Evolutionary conservation across 1,140 invertebrate genomes (phyloP).

Genomic region (Lordiphosa collinella): DNA sequence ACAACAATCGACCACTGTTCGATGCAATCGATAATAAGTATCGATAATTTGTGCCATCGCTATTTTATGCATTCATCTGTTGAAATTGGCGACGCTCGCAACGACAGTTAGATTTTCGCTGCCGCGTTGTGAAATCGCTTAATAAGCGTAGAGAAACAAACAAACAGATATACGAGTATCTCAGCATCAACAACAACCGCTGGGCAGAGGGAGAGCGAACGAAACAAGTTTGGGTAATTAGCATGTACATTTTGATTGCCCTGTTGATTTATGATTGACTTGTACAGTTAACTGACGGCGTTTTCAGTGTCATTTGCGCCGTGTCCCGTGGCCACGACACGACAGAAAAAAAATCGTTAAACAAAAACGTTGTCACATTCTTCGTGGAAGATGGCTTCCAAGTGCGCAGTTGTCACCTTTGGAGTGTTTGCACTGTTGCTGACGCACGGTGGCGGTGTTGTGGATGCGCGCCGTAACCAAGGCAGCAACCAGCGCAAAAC

Average conservation of each 20-base stretch:
- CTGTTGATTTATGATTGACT: slow-evolving; percentile 27
- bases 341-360: slow-evolving; percentile 47
- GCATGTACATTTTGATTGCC: slow-evolving; percentile 6
- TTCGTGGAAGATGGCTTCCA: slow-evolving; percentile 17
- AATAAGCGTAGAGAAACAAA: not conserved
- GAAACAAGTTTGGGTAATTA: slow-evolving; percentile 11
- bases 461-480: slow-evolving; percentile 60
- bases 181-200: not conserved
- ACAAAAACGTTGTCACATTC: too few relatives aligned
- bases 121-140: not conserved
- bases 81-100: too few relatives aligned
- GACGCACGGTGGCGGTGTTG: slow-evolving; percentile 47
- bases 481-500: slow-evolving; percentile 56
- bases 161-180: not conserved
- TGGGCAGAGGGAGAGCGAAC: not conserved
- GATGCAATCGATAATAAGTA: too few relatives aligned
- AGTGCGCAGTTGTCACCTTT: slow-evolving; percentile 39
- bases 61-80: too few relatives aligned
- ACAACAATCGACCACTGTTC: too few relatives aligned
- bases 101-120: not conserved
- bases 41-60: too few relatives aligned
- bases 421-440: slow-evolving; percentile 39
- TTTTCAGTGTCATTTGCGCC: not conserved
- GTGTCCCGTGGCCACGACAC: not conserved
- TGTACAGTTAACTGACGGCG: slow-evolving; percentile 3